Conservation (phyloP, 2,888 invertebrate genomes). For the Megalurothrips usitatus region DNA sequence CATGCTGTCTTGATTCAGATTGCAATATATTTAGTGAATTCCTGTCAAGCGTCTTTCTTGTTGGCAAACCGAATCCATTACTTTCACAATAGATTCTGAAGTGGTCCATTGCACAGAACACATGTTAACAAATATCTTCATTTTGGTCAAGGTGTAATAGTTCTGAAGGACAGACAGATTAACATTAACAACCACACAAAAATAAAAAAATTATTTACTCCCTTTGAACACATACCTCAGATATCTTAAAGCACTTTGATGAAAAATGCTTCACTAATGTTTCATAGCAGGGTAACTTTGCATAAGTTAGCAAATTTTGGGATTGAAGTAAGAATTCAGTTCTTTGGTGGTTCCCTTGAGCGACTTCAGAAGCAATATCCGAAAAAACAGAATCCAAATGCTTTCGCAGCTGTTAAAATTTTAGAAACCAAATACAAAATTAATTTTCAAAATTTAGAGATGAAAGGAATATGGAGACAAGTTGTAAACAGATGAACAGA, state of each 20-base stretch:
- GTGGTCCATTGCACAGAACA: conserved; percentile 32
- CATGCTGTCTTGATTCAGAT: background rate
- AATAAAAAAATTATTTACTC: background rate
- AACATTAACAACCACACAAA: background rate
- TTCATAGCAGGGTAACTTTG: conserved; percentile 46
- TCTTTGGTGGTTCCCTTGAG: conserved; percentile 38
- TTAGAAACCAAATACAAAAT: conserved; percentile 7
- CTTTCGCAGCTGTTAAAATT: conserved; percentile 42
- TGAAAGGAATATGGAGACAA: conserved; percentile 12
- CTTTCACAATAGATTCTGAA: background rate
- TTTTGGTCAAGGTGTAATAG: conserved; percentile 33
- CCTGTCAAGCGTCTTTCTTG: background rate
- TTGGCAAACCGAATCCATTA: background rate
- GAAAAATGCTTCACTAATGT: conserved; percentile 43
- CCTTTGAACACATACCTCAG: conserved; percentile 42
- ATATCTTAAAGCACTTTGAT: conserved; percentile 45
- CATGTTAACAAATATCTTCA: conserved; percentile 35
- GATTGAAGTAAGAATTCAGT: conserved; percentile 21
- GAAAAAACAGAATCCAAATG: conserved; percentile 42
- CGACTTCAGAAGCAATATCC: conserved; percentile 42
- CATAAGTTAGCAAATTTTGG: conserved; percentile 38
- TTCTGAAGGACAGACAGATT: conserved; percentile 34
- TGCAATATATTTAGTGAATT: background rate
- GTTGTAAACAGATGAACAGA: background rate
- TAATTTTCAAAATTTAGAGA: background rate